Conservation (phyloP, 2,797 vertebrate genomes). For the Serranus cabrilla region DNA sequence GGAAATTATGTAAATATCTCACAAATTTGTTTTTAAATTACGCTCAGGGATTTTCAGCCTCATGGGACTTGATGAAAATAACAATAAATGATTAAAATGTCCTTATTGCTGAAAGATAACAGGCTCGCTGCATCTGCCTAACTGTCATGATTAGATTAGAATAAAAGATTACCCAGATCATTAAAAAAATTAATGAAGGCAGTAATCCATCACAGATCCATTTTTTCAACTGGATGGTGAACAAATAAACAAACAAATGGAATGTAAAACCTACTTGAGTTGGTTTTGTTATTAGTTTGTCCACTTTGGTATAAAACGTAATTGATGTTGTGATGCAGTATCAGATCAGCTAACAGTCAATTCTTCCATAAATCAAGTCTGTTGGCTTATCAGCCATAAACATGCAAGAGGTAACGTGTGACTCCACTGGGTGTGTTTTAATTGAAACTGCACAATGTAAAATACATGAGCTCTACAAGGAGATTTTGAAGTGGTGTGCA, state of each 20-base stretch:
- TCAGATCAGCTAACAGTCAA: constrained; percentile 7
- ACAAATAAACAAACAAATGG: not conserved
- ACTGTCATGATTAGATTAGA: not conserved
- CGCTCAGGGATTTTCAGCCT: not conserved
- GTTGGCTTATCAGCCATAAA: not conserved
- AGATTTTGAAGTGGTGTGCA: constrained; percentile 20
- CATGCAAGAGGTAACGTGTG: constrained; percentile 25
- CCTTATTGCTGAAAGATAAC: not conserved
- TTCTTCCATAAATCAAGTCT: not conserved
- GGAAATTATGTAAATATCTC: constrained; percentile 1
- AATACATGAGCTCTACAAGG: constrained; percentile 56
- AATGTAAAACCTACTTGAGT: not conserved
- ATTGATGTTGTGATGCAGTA: not conserved
- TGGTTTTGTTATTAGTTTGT: not conserved
- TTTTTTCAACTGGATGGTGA: not conserved
- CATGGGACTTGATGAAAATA: not conserved
- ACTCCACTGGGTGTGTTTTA: constrained; percentile 49
- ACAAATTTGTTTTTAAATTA: not conserved
- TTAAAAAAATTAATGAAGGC: not conserved
- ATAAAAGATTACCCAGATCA: not conserved
- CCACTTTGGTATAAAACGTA: not conserved
- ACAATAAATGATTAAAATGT: too few species aligned
- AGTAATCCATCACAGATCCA: not conserved
- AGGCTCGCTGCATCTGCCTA: not conserved
- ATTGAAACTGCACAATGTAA: constrained; percentile 57